Conservation (phyloP, 2,888 invertebrate genomes). For the Chromoteleia sp. region DNA sequence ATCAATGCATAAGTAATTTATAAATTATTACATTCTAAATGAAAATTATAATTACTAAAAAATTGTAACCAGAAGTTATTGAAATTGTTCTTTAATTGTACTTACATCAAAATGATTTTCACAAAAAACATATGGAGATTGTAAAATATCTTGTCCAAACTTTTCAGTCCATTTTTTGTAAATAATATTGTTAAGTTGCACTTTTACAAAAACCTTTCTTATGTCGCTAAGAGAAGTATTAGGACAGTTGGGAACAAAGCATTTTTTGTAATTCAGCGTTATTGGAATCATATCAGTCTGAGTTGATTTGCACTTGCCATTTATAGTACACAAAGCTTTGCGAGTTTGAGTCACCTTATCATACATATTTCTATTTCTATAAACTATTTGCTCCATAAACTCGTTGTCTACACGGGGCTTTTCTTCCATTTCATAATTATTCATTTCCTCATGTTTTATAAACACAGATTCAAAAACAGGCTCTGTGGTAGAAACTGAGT, state of each 20-base stretch:
- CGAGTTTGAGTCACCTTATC: neutral
- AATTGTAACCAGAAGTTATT: no score
- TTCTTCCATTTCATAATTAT: constrained; percentile 3
- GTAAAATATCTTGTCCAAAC: constrained; percentile 21
- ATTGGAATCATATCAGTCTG: neutral
- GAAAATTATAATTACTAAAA: no score
- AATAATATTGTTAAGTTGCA: constrained; percentile 33
- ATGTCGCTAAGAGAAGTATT: constrained; percentile 31
- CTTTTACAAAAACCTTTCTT: constrained; percentile 40
- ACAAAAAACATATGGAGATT: constrained; percentile 39
- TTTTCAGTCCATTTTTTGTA: constrained; percentile 47
- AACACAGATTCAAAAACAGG: constrained; percentile 32
- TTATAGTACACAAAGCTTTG: neutral
- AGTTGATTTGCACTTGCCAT: constrained; percentile 7
- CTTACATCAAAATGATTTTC: constrained; percentile 52
- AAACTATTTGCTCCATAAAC: neutral
- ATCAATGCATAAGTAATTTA: no score
- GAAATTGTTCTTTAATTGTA: neutral
- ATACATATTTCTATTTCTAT: neutral
- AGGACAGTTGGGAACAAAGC: constrained; percentile 28
- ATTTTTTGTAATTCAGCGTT: constrained; percentile 20
- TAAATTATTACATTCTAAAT: no score
- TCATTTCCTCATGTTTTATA: constrained; percentile 2
- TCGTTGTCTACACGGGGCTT: neutral
- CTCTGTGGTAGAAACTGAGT: constrained; percentile 21